Conservation (phyloP, 2,113 vertebrate species). For the Python bivittatus region DNA sequence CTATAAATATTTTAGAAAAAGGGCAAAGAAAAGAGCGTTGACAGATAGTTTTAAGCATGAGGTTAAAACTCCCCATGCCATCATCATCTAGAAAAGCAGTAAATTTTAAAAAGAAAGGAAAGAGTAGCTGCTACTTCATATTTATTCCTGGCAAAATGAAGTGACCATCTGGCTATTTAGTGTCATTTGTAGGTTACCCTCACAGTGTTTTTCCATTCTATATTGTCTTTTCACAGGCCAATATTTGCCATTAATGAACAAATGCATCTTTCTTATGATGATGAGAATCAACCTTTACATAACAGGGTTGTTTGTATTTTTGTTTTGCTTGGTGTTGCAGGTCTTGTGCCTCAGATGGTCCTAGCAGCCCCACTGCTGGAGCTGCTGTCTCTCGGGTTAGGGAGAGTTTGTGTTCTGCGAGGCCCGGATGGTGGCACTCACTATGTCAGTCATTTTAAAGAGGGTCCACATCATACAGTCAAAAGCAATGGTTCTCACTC, state of each 20-base stretch:
- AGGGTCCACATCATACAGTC: too few relatives aligned
- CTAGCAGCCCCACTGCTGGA: not conserved
- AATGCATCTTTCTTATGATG: not conserved
- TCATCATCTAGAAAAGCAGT: not conserved
- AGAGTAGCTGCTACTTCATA: not conserved
- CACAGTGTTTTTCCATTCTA: not conserved
- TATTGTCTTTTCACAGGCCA: not conserved
- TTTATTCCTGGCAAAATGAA: not conserved
- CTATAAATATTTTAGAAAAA: not conserved
- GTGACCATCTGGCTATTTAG: too few relatives aligned
- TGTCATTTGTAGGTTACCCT: not conserved
- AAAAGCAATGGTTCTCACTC: not conserved
- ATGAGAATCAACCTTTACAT: not conserved
- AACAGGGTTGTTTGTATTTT: not conserved
- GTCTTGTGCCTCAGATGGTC: not conserved
- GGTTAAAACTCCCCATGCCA: not conserved
- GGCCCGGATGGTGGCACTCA: too few relatives aligned
- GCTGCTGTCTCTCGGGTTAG: not conserved
- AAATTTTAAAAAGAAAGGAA: not conserved
- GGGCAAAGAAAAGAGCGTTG: not conserved
- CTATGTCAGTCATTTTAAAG: too few relatives aligned
- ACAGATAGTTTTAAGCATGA: not conserved
- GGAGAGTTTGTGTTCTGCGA: too few relatives aligned
- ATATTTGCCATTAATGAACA: not conserved
- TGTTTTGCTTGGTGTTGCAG: not conserved